These are phyloP conservation scores for Chrosomus eos DNA, from an alignment of 2,797 vertebrate genomes.

Conservation along the genomic window DNA sequence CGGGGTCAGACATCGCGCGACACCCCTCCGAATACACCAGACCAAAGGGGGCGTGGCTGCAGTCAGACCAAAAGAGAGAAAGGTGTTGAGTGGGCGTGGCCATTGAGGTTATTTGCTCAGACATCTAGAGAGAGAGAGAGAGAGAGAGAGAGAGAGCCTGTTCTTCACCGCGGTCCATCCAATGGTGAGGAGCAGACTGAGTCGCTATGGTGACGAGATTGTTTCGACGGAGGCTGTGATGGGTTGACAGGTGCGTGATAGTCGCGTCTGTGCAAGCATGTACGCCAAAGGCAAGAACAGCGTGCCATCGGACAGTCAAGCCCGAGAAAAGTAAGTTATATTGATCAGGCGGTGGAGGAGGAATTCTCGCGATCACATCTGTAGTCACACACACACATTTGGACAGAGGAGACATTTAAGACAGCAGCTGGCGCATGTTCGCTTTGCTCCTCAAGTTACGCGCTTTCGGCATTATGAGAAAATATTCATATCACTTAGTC, in stretches of 20 bases:
- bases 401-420: neutral
- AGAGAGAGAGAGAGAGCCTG: conserved; percentile 73
- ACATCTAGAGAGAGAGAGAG: conserved; percentile 69
- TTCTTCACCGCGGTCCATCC: conserved; percentile 76
- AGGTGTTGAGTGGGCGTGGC: conserved; percentile 66
- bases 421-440: neutral
- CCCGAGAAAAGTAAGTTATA: conserved; percentile 96
- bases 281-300: conserved; percentile 98
- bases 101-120: conserved; percentile 67
- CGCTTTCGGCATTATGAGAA: neutral
- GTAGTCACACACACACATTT: conserved; percentile 13
- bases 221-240: conserved; percentile 94
- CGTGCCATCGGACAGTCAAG: conserved; percentile 96
- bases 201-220: conserved; percentile 97
- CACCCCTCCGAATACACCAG: neutral
- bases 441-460: conserved; percentile 12
- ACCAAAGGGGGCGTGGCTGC: neutral
- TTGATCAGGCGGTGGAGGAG: conserved; percentile 57
- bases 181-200: conserved; percentile 87
- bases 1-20: neutral
- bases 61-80: neutral
- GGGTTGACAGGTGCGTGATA: conserved; percentile 98
- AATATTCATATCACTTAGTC: neutral
- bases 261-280: conserved; percentile 96
- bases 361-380: conserved; percentile 5